phyloP scores from a whole-genome alignment of 2,113 vertebrate species.

The Menidia beryllina region DNA sequence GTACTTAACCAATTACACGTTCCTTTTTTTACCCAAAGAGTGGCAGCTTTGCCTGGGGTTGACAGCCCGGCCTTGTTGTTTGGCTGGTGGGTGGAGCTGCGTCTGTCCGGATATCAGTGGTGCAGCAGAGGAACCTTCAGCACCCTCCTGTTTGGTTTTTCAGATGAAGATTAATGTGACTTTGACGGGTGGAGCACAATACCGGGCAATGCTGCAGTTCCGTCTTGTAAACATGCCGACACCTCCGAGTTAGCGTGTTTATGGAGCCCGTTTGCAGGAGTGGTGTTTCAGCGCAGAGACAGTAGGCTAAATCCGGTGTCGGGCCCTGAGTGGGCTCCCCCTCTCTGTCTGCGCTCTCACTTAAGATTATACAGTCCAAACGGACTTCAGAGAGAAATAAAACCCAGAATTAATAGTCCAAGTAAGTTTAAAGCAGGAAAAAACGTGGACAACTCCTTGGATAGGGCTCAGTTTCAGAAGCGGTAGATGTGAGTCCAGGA shows the following conservation, averaged over 20 bases:
- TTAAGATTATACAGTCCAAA: conserved; percentile 48
- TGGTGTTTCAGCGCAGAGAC: conserved; percentile 11
- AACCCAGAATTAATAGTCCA: conserved; percentile 49
- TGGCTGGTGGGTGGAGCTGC: too few species aligned
- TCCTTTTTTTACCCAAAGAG: too few species aligned
- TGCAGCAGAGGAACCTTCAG: conserved; percentile 6
- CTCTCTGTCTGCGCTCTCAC: conserved; percentile 44
- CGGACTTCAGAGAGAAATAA: conserved; percentile 46
- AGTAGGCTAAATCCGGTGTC: conserved; percentile 23
- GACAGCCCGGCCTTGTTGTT: too few species aligned
- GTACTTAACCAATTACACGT: too few species aligned
- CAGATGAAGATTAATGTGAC: conserved; percentile 52
- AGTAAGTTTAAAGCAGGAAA: conserved; percentile 40
- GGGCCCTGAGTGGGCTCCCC: conserved; percentile 20
- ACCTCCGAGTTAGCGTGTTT: conserved; percentile 28
- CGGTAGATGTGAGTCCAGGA: conserved; percentile 32
- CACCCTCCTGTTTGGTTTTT: conserved; percentile 1
- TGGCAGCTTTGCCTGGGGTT: too few species aligned
- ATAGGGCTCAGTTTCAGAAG: conserved; percentile 24
- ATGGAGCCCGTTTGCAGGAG: conserved; percentile 14
- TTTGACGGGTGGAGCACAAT: conserved; percentile 15
- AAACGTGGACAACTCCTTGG: conserved; percentile 38
- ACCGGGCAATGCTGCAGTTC: neutral
- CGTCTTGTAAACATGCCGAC: conserved; percentile 31
- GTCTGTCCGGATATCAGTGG: neutral